These are phyloP conservation scores for Aromia moschata DNA, from an alignment of 2,888 invertebrate genomes.

Conservation along the genomic window DNA sequence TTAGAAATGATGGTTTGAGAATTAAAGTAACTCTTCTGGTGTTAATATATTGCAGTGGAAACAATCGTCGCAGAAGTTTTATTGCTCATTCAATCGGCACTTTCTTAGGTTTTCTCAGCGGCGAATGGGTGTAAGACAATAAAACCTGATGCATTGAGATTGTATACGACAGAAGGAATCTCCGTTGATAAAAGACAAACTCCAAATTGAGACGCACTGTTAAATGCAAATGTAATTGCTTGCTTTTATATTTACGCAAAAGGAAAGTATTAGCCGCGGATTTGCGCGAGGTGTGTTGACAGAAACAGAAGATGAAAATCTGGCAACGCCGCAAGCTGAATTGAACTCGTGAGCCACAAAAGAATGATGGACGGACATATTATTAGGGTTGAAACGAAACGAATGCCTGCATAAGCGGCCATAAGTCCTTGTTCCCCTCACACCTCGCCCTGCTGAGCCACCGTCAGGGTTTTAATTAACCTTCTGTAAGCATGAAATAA, in stretches of 20 bases:
- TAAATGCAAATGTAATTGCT: conserved; percentile 57
- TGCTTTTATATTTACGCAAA: conserved; percentile 17
- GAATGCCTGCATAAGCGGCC: conserved; percentile 43
- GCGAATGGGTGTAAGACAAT: conserved; percentile 63
- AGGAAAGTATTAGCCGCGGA: conserved; percentile 1
- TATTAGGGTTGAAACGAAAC: conserved; percentile 48
- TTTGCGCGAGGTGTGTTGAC: conserved; percentile 2
- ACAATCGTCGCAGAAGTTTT: conserved; percentile 63
- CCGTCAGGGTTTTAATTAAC: conserved; percentile 6
- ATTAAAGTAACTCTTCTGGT: conserved; percentile 59
- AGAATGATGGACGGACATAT: conserved; percentile 47
- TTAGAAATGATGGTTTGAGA: conserved; percentile 45
- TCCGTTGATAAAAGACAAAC: conserved; percentile 55
- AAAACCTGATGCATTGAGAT: conserved; percentile 64
- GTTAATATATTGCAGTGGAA: conserved; percentile 59
- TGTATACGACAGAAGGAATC: conserved; percentile 61
- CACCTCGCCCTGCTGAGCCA: background rate
- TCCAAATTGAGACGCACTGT: conserved; percentile 59
- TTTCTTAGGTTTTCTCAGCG: conserved; percentile 63
- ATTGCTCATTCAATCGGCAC: conserved; percentile 64
- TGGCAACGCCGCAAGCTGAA: conserved; percentile 27
- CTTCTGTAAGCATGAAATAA: background rate
- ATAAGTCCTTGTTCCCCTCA: conserved; percentile 39
- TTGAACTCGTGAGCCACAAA: conserved; percentile 27
- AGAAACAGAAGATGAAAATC: background rate